Percentiles rank a stretch among this genome's conserved stretches.
phyloP scores from a whole-genome alignment of 2,888 invertebrate genomes.

The Leuctra nigra region DNA sequence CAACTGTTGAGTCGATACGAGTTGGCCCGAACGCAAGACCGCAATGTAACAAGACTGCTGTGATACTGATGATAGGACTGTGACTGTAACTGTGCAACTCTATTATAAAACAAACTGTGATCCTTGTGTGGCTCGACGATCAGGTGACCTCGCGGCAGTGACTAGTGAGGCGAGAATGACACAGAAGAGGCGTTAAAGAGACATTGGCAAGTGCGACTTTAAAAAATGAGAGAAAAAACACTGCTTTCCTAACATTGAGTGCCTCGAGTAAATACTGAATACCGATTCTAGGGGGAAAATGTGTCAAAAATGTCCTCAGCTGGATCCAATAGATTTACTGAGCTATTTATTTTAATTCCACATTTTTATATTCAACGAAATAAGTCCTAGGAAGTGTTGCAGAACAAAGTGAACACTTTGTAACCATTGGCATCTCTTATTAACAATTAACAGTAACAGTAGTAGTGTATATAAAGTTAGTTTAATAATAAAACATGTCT shows the following conservation, averaged over 20 bases:
- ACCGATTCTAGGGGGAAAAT: conserved; percentile 28
- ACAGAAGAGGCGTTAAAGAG: conserved; percentile 4
- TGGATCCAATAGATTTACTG: conserved; percentile 30
- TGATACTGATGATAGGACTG: conserved; percentile 30
- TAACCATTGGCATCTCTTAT: conserved; percentile 24
- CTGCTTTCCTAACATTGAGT: conserved; percentile 32
- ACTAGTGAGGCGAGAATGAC: background rate
- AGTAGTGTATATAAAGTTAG: no score
- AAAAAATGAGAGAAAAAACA: conserved; percentile 30
- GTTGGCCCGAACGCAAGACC: no score
- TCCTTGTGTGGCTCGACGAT: conserved; percentile 29
- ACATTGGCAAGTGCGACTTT: conserved; percentile 25
- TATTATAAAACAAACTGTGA: conserved; percentile 22
- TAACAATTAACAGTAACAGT: no score
- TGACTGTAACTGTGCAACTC: conserved; percentile 12
- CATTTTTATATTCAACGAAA: conserved; percentile 30
- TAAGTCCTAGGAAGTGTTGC: conserved; percentile 25
- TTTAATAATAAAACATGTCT: no score
- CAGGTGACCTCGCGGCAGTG: conserved; percentile 27
- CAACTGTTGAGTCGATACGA: conserved; percentile 29
- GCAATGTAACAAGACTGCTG: conserved; percentile 1
- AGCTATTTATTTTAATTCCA: conserved; percentile 31
- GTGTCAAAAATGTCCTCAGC: conserved; percentile 29
- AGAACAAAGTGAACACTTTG: conserved; percentile 27
- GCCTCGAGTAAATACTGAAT: no score